phyloP scores from a whole-genome alignment of 2,113 vertebrate genomes.

The Labrus mixtus region DNA sequence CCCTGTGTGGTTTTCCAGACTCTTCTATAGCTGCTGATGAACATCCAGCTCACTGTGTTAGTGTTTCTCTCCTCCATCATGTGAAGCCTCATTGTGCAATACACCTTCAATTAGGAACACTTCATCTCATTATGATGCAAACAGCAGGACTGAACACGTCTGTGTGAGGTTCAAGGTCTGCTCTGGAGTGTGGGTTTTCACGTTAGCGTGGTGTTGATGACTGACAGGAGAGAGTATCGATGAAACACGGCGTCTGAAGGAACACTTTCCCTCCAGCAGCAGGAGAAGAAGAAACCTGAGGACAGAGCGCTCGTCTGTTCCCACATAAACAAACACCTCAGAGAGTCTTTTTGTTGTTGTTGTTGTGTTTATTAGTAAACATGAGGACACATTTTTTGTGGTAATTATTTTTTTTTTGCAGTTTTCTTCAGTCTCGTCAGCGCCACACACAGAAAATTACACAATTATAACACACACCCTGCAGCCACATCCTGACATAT shows the following conservation, averaged over 20 bases:
- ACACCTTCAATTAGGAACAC: neutral
- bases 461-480: conserved; percentile 1
- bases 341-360: neutral
- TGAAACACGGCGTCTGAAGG: neutral
- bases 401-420: neutral
- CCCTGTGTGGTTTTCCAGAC: neutral
- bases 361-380: neutral
- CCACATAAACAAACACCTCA: neutral
- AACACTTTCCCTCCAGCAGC: neutral
- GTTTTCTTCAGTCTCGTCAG: conserved; percentile 3
- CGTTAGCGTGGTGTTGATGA: neutral
- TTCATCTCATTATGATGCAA: neutral
- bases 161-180: neutral
- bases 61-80: too few species aligned
- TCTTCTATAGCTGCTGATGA: too few species aligned
- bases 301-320: too few species aligned
- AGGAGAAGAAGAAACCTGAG: neutral
- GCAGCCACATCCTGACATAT: neutral
- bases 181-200: neutral
- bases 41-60: too few species aligned
- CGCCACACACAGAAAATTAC: conserved; percentile 7
- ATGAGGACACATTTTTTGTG: conserved; percentile 7
- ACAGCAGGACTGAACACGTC: neutral
- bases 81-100: too few species aligned
- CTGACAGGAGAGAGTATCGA: neutral